A percentile compares a stretch with the other conserved stretches of the same genome.
phyloP scores from a whole-genome alignment of 2,113 vertebrate genomes.

The Stigmatopora argus region DNA sequence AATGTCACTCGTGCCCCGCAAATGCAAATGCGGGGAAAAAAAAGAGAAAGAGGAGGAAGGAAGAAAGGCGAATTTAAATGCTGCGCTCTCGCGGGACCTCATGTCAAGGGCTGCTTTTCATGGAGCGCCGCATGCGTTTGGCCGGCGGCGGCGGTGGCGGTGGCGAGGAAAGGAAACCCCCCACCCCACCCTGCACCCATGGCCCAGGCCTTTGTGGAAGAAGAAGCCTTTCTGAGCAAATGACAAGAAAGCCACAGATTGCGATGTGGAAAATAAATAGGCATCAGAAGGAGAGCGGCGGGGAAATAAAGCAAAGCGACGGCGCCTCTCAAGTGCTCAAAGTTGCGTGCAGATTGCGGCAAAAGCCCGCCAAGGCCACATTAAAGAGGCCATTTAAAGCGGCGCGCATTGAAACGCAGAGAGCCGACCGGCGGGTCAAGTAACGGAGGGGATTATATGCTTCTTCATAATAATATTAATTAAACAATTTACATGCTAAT shows the following conservation, averaged over 20 bases:
- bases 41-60: slow-evolving; percentile 51
- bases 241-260: slow-evolving; percentile 51
- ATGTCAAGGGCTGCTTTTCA: slow-evolving; percentile 98
- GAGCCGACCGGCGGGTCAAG: slow-evolving; percentile 92
- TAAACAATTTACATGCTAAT: slow-evolving; percentile 99
- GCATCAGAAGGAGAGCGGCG: slow-evolving; percentile 43
- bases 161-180: slow-evolving; percentile 39
- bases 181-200: too few relatives aligned
- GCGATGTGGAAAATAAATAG: slow-evolving; percentile 57
- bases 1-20: slow-evolving; percentile 89
- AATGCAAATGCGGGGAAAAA: slow-evolving; percentile 5
- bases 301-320: slow-evolving; percentile 60
- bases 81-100: slow-evolving; percentile 91
- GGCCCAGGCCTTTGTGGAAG: slow-evolving; percentile 55
- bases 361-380: slow-evolving; percentile 56
- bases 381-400: slow-evolving; percentile 82
- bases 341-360: slow-evolving; percentile 50
- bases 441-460: slow-evolving; percentile 98
- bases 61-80: slow-evolving; percentile 98
- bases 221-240: slow-evolving; percentile 53
- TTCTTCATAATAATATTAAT: slow-evolving; percentile 99
- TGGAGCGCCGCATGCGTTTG: slow-evolving; percentile 69
- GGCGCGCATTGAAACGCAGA: slow-evolving; percentile 87
- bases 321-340: slow-evolving; percentile 57
- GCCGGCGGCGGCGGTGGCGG: slow-evolving; percentile 60